Conservation (phyloP, 64 coral and sea anemone genomes). For the Catalaphyllia jardinei region DNA sequence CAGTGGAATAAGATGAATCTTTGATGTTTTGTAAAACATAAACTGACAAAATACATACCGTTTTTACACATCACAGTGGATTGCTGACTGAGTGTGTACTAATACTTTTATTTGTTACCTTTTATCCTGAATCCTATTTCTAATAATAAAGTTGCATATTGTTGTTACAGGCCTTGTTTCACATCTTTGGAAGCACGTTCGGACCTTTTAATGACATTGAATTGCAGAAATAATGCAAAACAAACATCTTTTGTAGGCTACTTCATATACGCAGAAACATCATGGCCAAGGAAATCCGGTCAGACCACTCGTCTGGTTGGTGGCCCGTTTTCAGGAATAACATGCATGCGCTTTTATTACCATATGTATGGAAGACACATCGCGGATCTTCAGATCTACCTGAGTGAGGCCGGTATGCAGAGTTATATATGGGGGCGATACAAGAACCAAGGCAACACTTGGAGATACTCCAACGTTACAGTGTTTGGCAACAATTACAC, state of each 20-base stretch:
- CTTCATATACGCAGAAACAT: constrained; percentile 69
- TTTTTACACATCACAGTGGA: too few species aligned
- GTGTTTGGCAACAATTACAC: constrained; percentile 71
- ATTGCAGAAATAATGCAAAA: not conserved
- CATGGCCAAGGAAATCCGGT: constrained; percentile 62
- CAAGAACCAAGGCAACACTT: constrained; percentile 69
- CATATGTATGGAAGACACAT: constrained; percentile 73
- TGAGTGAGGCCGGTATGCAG: constrained; percentile 31
- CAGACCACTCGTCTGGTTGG: constrained; percentile 54
- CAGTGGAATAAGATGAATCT: too few species aligned
- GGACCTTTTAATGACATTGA: not conserved
- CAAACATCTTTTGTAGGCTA: constrained; percentile 15
- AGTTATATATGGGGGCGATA: constrained; percentile 81
- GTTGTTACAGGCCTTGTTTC: too few species aligned
- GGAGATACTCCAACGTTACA: constrained; percentile 68
- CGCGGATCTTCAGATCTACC: constrained; percentile 79
- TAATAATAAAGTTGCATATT: too few species aligned
- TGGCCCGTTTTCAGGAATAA: constrained; percentile 58
- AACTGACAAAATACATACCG: too few species aligned
- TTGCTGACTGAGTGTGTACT: too few species aligned
- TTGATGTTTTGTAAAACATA: too few species aligned
- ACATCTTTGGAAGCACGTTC: too few species aligned
- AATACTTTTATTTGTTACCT: too few species aligned
- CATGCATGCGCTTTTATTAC: constrained; percentile 84
- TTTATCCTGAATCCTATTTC: too few species aligned